These are phyloP conservation scores for Oceanodroma leucorhoa DNA, from an alignment of 2,797 vertebrate species.

Conservation along the genomic window DNA sequence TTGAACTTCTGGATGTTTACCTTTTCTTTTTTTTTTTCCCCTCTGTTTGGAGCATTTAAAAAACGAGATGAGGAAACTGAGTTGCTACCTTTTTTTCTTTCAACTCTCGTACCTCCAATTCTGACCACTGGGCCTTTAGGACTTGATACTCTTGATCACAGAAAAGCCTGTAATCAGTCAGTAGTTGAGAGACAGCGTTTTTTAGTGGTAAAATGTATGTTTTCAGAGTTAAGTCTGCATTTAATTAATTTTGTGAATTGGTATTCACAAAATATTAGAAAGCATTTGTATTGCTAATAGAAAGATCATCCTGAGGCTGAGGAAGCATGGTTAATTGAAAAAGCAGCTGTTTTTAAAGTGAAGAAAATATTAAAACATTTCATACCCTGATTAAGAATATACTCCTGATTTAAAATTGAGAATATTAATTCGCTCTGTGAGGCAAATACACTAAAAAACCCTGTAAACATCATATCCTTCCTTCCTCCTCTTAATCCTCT, in stretches of 20 bases:
- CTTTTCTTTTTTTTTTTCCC: background rate
- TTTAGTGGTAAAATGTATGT: background rate
- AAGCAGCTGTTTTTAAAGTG: slow-evolving; percentile 46
- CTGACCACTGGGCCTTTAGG: background rate
- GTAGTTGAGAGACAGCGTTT: background rate
- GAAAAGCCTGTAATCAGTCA: background rate
- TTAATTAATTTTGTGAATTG: slow-evolving; percentile 53
- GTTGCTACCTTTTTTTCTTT: background rate
- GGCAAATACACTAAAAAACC: background rate
- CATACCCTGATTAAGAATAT: slow-evolving; percentile 40
- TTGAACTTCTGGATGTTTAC: background rate
- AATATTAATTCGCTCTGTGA: slow-evolving; percentile 12
- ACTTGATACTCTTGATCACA: background rate
- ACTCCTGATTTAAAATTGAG: slow-evolving; percentile 23
- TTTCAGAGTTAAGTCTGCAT: slow-evolving; percentile 33
- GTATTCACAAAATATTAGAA: slow-evolving; percentile 46
- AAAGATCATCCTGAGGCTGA: slow-evolving; percentile 62
- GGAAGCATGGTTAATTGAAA: slow-evolving; percentile 52
- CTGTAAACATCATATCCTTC: slow-evolving; percentile 7
- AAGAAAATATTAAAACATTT: slow-evolving; percentile 51
- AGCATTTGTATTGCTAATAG: slow-evolving; percentile 50
- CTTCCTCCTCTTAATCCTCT: background rate
- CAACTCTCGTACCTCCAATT: background rate
- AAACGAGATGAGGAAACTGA: background rate
- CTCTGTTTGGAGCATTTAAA: background rate